A percentile compares a stretch with the other conserved stretches of the same genome.
Evolutionary conservation across 2,113 vertebrate genomes (phyloP).

Genomic region (Diphyllodes magnificus): DNA sequence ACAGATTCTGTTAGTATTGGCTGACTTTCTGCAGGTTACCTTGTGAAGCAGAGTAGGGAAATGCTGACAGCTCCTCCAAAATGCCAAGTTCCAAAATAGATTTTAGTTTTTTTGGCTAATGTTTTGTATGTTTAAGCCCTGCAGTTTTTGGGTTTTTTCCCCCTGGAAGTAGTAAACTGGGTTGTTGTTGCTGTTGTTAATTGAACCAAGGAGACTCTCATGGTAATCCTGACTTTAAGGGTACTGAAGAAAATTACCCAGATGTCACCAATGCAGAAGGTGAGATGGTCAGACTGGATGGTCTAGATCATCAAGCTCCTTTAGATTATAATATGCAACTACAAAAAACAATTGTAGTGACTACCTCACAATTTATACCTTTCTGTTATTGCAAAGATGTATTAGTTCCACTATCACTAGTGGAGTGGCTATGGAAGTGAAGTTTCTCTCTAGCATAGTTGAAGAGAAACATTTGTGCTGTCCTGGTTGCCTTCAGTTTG

Average conservation of each 20-base stretch:
- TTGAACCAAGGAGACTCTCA: neutral
- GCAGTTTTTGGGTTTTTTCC: accelerated
- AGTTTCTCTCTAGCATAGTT: neutral
- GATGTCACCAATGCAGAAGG: neutral
- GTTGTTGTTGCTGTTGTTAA: neutral
- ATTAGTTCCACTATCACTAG: neutral
- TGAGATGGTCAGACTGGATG: neutral
- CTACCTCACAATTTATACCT: neutral
- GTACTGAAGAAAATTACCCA: neutral
- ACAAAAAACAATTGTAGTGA: neutral
- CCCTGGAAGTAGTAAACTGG: neutral
- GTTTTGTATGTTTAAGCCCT: neutral
- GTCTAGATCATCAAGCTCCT: neutral
- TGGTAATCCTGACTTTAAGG: neutral
- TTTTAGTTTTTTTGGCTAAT: neutral
- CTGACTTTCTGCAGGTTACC: neutral
- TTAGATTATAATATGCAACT: neutral
- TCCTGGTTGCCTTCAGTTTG: neutral
- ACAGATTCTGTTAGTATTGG: neutral
- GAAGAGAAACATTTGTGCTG: neutral
- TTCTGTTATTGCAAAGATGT: neutral
- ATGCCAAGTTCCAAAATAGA: neutral
- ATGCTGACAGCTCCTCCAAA: neutral
- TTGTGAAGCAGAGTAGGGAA: neutral
- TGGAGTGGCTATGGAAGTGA: neutral